Percentiles rank a stretch among this genome's conserved stretches.
These are phyloP conservation scores for Diuraphis noxia DNA, from an alignment of 1,140 invertebrate species.

Conservation along the genomic window DNA sequence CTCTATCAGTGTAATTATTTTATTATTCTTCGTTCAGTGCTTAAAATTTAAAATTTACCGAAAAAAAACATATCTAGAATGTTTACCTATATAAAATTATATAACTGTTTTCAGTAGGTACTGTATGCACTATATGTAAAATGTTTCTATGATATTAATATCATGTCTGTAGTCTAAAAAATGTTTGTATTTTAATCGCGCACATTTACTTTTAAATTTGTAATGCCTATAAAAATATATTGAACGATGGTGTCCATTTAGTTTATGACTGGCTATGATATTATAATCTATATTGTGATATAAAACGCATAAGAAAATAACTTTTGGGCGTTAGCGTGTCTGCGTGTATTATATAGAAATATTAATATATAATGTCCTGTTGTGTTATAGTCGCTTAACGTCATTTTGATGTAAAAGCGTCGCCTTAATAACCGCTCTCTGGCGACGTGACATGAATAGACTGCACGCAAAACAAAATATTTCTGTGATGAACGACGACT, in stretches of 20 bases:
- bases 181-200: background rate
- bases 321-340: background rate
- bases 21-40: too few species aligned
- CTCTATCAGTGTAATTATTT: too few species aligned
- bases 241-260: background rate
- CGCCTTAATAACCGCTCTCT: background rate
- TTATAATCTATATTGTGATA: background rate
- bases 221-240: background rate
- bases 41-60: too few species aligned
- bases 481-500: background rate
- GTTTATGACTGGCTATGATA: background rate
- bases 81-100: too few species aligned
- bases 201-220: background rate
- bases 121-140: background rate
- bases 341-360: background rate
- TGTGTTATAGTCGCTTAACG: constrained; percentile 2
- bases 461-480: background rate
- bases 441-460: background rate
- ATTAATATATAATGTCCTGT: background rate
- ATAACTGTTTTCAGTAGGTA: too few species aligned
- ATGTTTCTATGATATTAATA: background rate
- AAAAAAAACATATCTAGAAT: too few species aligned
- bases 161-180: background rate
- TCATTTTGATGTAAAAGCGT: background rate
- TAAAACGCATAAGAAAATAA: background rate